Evolutionary conservation across 2,113 vertebrate species (phyloP), one percentile per base, ranked within the genome.

Genomic region (Colistium nudipinnis): DNA sequence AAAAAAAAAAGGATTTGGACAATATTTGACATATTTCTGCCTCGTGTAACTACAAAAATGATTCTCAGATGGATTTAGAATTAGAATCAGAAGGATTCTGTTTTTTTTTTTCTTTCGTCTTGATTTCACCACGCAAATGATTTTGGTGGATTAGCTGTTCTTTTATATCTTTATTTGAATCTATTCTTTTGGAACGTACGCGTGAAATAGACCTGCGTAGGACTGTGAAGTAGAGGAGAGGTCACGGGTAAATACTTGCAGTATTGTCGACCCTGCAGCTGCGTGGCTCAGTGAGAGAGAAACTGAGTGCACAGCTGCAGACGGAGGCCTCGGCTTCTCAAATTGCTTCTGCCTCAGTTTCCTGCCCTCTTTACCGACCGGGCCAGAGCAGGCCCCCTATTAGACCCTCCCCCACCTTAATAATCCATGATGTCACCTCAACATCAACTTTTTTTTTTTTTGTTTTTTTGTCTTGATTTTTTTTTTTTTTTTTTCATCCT

Each of bases 341-440:
- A 81, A 89, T 91, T 93, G 89, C 89, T 88, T 83, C 74, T 83
- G 79, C 84, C 82, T 83, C 78, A 24, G 86, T 90, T 93, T 94
- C 91, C 92, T 92, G 91, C 82, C 78, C 85, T 84, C 78, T 74
- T 60, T 67, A 65, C 72, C 17, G 56, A 41, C 68, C 66, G 57
- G 74, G 81, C 70, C 69, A 60, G 70, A 74, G 67, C 76, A 77
- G 85, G 77, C 87, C 67, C n/a, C 81, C 84, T 87, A 91, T 89
- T 87, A 88, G 78, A 70, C 70, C 82, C 76, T 67, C 84, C 80
- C 87, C 83, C 85, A 71, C 70, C 80, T 82, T 90, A 88, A 89
- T 88, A 83, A 88, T 83, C 84, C 57, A 91, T 93, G 89, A 93
- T 91, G 87, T 92, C 91, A 92, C 83, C 81, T 36, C 59, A 72